Evolutionary conservation across 2,113 vertebrate species (phyloP), one percentile per base, ranked within the genome.

Genomic region (Ageneiosus marmoratus): DNA sequence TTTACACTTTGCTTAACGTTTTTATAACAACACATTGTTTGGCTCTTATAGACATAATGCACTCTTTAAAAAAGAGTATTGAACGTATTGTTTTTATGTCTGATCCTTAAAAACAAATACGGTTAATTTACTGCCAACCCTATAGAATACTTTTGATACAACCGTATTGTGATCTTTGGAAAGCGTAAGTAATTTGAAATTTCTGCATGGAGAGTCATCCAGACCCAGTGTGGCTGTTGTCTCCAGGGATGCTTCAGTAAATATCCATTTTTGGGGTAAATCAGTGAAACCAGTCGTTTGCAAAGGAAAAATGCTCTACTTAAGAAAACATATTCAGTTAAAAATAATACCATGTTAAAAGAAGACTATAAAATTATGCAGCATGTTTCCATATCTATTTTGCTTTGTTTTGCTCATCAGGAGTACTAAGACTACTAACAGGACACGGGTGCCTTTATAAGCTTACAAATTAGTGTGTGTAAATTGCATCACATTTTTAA

Each of bases 1-100:
- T 73, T 77, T 34, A 58, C 85, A 69, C 55, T 46, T 80, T 76
- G 41, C 29, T 44, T 75, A 81, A 70, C 8, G 34, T 41, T 32
- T 29, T 1, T 4, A 37, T 3, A 55, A 81, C 56, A n/a, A n/a
- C 80, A 81, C 24, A 5, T 51, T 53, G 20, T 51, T 37, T 67
- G 63, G 29, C 34, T 67, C 6, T 67, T 32, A 62, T 15, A 32
- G 60, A 41, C 8, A 44, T 6, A 0, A 24, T 13, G 20, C 37
- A 13, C 41, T 12, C 13, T 0, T 1, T 29, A 12, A 69, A 37
- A 44, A 29, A 22, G n/a, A n/a, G n/a, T n/a, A 18, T 80, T 37
- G 1, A 7, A 22, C 16, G 34, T 7, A 65, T 13, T 13, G 32
- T 56, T 70, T n/a, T 56, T 12, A 29, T 29, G 13, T 20, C 32